phyloP scores from a whole-genome alignment of 2,888 invertebrate genomes.

The Pandemis heparana region DNA sequence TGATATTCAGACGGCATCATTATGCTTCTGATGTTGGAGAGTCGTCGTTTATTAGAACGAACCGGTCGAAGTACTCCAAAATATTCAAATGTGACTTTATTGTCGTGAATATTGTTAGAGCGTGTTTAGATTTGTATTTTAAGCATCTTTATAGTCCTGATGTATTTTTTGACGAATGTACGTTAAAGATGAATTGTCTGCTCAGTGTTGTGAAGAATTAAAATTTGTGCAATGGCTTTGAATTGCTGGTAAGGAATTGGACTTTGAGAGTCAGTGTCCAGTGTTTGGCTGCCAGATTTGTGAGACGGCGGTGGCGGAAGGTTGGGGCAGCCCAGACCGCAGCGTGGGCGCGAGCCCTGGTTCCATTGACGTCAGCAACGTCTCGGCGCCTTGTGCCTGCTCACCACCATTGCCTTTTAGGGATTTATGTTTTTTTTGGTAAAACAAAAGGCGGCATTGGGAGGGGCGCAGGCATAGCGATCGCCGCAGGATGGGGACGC shows the following conservation, averaged over 20 bases:
- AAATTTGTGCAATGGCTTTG: slow-evolving; percentile 64
- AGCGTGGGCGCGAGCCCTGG: slow-evolving; percentile 72
- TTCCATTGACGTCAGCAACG: slow-evolving; percentile 84
- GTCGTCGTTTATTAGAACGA: background rate
- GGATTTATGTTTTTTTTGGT: slow-evolving; percentile 81
- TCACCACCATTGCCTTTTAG: slow-evolving; percentile 78
- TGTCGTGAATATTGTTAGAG: background rate
- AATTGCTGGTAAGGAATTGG: slow-evolving; percentile 57
- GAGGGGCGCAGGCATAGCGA: slow-evolving; percentile 79
- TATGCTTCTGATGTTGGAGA: background rate
- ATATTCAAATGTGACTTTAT: background rate
- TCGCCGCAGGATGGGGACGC: slow-evolving; percentile 84
- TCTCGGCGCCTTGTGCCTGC: slow-evolving; percentile 77
- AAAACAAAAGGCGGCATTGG: slow-evolving; percentile 80
- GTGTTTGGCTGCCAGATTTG: slow-evolving; percentile 74
- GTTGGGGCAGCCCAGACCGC: slow-evolving; percentile 78
- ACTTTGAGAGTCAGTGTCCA: slow-evolving; percentile 69
- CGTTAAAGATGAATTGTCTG: background rate
- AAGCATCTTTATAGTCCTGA: background rate
- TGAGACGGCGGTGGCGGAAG: slow-evolving; percentile 80
- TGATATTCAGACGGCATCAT: background rate
- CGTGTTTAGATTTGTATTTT: background rate
- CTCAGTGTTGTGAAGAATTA: slow-evolving; percentile 41
- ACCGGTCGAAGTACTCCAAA: background rate
- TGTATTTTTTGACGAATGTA: background rate